phyloP scores from a whole-genome alignment of 2,797 vertebrate genomes.

The Graptemys geographica region DNA sequence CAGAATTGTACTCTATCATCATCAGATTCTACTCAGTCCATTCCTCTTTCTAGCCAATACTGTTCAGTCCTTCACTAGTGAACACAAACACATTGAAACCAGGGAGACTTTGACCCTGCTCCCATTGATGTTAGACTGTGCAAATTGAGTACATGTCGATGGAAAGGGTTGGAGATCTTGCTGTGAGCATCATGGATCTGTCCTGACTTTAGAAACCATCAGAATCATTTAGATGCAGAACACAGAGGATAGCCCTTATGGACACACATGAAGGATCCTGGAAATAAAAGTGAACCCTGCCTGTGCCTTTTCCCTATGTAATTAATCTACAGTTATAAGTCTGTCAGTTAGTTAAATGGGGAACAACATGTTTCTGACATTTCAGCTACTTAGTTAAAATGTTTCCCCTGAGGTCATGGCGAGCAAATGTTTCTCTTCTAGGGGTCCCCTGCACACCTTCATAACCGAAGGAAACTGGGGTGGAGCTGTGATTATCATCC shows the following conservation, averaged over 20 bases:
- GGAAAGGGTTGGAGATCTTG: not conserved
- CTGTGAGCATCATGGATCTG: not conserved
- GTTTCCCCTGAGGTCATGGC: not conserved
- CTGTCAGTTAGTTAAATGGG: not conserved
- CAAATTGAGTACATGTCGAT: not conserved
- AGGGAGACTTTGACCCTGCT: not conserved
- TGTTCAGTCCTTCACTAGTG: not conserved
- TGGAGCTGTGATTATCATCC: not conserved
- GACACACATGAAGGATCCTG: not conserved
- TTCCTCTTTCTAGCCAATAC: not conserved
- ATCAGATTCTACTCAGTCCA: not conserved
- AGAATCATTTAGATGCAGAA: not conserved
- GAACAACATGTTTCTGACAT: not conserved
- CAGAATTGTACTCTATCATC: not conserved
- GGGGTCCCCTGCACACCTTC: not conserved
- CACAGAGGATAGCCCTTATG: not conserved
- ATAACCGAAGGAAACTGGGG: not conserved
- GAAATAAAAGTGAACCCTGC: not conserved
- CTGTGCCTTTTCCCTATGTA: not conserved
- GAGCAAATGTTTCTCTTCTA: not conserved
- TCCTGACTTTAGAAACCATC: not conserved
- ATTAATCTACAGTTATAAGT: slow-evolving; percentile 27
- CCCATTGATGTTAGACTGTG: not conserved
- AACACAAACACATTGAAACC: not conserved
- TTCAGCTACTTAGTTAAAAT: not conserved